These are phyloP conservation scores for Caprella mutica DNA, from an alignment of 2,888 invertebrate species.

Conservation along the genomic window DNA sequence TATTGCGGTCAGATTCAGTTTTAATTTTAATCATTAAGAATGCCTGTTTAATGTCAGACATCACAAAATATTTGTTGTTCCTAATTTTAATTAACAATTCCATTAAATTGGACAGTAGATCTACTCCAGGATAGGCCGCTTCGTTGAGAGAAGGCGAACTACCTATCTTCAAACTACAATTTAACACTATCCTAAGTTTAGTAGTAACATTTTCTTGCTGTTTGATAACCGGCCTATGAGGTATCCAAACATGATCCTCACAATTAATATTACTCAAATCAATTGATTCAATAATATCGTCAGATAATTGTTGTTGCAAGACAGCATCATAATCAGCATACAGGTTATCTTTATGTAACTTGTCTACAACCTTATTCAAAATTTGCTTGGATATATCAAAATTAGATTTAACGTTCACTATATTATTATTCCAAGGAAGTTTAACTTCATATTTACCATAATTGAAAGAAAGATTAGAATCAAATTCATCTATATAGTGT, in stretches of 20 bases:
- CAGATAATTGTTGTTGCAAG: not conserved
- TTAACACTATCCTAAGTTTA: not conserved
- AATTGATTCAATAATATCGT: not conserved
- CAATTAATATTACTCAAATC: not conserved
- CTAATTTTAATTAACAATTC: not conserved
- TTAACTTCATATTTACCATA: too few relatives aligned
- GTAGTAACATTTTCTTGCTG: not conserved
- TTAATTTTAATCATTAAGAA: not conserved
- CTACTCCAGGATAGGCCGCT: not conserved
- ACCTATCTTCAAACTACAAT: not conserved
- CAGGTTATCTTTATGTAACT: not conserved
- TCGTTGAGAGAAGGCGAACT: slow-evolving; percentile 5
- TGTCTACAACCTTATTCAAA: not conserved
- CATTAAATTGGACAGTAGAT: not conserved
- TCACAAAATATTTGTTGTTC: not conserved
- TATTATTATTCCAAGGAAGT: too few relatives aligned
- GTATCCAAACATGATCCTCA: not conserved
- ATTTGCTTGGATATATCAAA: not conserved
- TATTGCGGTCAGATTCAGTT: not conserved
- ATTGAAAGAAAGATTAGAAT: too few relatives aligned
- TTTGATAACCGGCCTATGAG: not conserved
- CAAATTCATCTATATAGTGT: too few relatives aligned
- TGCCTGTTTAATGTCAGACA: not conserved
- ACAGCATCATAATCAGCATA: not conserved
- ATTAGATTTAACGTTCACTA: too few relatives aligned